Conservation (phyloP, 2,113 vertebrate genomes). For the Alethe diademata region DNA sequence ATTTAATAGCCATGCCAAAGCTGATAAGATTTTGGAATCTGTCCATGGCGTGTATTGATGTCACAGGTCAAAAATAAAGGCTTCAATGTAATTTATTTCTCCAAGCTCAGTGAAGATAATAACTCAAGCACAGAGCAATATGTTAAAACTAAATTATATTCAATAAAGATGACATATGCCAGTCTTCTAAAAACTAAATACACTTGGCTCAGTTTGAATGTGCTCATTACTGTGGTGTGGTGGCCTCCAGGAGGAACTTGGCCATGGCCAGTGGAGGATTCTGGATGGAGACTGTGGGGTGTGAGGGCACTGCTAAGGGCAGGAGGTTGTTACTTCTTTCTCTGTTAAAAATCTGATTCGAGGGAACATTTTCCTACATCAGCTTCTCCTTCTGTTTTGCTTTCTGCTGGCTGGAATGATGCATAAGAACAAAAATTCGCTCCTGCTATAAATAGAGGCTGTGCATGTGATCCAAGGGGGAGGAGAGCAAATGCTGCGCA, state of each 20-base stretch:
- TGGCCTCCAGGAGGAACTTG: background rate
- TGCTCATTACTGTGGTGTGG: constrained; percentile 8
- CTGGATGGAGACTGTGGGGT: background rate
- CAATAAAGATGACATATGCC: constrained; percentile 73
- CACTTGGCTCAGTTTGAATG: constrained; percentile 44
- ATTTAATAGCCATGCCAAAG: constrained; percentile 74
- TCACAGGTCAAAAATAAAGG: constrained; percentile 75
- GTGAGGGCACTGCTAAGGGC: background rate
- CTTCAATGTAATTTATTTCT: constrained; percentile 73
- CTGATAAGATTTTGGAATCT: constrained; percentile 74
- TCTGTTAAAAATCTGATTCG: background rate
- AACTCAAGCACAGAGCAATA: constrained; percentile 72
- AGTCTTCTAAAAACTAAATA: constrained; percentile 65
- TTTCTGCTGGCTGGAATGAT: constrained; percentile 33
- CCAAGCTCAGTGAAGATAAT: constrained; percentile 71
- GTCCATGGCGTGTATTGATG: constrained; percentile 73
- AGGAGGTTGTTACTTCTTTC: background rate
- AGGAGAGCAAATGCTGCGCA: constrained; percentile 30
- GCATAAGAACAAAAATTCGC: background rate
- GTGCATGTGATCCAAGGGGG: background rate
- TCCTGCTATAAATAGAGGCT: constrained; percentile 27
- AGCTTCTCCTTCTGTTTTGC: constrained; percentile 1
- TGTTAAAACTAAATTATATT: constrained; percentile 76
- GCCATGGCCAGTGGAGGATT: background rate
- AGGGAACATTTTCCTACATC: background rate